Percentiles rank a stretch among this genome's conserved stretches.
Conservation (phyloP, 2,888 invertebrate genomes). For the Polymixis lichenea region DNA sequence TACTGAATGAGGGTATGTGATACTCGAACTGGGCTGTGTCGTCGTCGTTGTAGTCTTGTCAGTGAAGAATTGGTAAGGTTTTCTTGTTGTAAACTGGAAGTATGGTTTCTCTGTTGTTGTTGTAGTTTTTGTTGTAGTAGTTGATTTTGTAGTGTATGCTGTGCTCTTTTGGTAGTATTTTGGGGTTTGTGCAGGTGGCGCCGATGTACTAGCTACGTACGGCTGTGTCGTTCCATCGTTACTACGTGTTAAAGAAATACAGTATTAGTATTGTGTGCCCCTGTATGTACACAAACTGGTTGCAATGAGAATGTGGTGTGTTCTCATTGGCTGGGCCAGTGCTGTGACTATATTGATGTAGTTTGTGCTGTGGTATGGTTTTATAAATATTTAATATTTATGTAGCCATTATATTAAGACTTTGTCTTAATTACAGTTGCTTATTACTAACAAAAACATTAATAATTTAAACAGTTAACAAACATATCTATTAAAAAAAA, state of each 20-base stretch:
- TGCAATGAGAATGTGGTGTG: slow-evolving; percentile 75
- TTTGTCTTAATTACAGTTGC: slow-evolving; percentile 2
- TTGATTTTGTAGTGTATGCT: slow-evolving; percentile 63
- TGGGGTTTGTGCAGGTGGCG: slow-evolving; percentile 73
- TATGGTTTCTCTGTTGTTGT: slow-evolving; percentile 73
- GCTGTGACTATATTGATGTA: slow-evolving; percentile 71
- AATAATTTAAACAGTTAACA: slow-evolving; percentile 3
- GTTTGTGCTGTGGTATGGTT: slow-evolving; percentile 48
- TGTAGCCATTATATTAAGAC: slow-evolving; percentile 11
- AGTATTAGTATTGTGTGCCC: slow-evolving; percentile 77
- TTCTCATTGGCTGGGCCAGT: slow-evolving; percentile 77
- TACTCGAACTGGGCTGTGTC: slow-evolving; percentile 64
- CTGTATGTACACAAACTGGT: slow-evolving; percentile 79
- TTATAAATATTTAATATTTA: slow-evolving; percentile 46
- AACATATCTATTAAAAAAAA: background rate
- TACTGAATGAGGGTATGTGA: slow-evolving; percentile 77
- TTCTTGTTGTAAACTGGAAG: slow-evolving; percentile 77
- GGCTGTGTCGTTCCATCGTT: slow-evolving; percentile 87
- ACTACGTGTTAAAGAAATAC: slow-evolving; percentile 77
- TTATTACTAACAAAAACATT: slow-evolving; percentile 20
- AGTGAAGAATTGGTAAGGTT: slow-evolving; percentile 73
- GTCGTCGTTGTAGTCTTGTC: slow-evolving; percentile 73
- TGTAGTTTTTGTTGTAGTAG: slow-evolving; percentile 55
- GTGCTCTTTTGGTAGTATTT: slow-evolving; percentile 74
- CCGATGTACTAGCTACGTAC: slow-evolving; percentile 83